A percentile compares a stretch with the other conserved stretches of the same genome.
These are phyloP conservation scores for Cheilosia scutellata DNA, from an alignment of 2,888 invertebrate genomes.

Conservation along the genomic window DNA sequence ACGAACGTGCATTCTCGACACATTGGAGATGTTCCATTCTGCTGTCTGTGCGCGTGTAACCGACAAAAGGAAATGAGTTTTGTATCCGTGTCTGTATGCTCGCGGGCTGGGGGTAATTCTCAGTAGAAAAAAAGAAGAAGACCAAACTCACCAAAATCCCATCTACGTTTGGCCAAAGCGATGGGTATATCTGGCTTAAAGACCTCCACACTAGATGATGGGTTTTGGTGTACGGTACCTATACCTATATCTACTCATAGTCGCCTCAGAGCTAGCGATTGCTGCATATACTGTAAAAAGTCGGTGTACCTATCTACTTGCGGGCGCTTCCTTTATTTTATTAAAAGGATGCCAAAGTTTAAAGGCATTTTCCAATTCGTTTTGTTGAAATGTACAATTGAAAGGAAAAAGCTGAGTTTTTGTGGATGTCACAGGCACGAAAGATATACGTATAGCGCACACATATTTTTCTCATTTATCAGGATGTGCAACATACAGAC, in stretches of 20 bases:
- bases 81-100: slow-evolving; percentile 61
- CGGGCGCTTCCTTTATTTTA: slow-evolving; percentile 63
- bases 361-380: slow-evolving; percentile 69
- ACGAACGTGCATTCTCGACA: slow-evolving; percentile 37
- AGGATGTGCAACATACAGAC: not conserved
- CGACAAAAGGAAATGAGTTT: slow-evolving; percentile 72
- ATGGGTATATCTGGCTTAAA: slow-evolving; percentile 59
- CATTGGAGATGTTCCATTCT: slow-evolving; percentile 50
- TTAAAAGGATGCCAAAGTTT: slow-evolving; percentile 74
- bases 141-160: slow-evolving; percentile 48
- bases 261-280: slow-evolving; percentile 1
- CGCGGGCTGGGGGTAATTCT: slow-evolving; percentile 30
- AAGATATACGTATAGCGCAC: slow-evolving; percentile 20
- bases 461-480: slow-evolving; percentile 56
- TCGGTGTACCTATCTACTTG: slow-evolving; percentile 57
- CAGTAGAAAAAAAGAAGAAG: not conserved
- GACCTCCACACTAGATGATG: slow-evolving; percentile 30
- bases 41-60: slow-evolving; percentile 56
- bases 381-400: slow-evolving; percentile 48
- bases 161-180: slow-evolving; percentile 48
- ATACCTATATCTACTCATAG: not conserved
- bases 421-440: slow-evolving; percentile 31
- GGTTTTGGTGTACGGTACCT: slow-evolving; percentile 13
- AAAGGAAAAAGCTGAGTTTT: slow-evolving; percentile 30
- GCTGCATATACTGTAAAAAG: slow-evolving; percentile 4